Base-by-base conservation (phyloP, 1,140 invertebrate genomes). In the Drosophila nigromelanica region DNA sequence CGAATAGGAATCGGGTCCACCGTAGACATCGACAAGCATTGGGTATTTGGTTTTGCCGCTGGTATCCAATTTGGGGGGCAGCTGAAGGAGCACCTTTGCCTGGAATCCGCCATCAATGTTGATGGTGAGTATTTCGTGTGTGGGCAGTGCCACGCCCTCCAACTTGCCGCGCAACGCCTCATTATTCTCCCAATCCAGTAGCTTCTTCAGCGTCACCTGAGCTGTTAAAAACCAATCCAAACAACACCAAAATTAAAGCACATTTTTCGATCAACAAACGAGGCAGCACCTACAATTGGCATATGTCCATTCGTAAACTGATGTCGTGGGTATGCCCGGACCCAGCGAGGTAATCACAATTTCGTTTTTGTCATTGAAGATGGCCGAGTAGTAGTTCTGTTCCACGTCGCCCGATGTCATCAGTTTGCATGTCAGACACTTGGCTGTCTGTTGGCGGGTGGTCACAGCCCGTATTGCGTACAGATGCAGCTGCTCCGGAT, bases 1-100 rank as follows among this genome's bases (percentile, higher is more conserved):
- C 72, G 95, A 94, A 79, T 96, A 96, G 3, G 97, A 96, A 78
- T 97, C 96, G 33, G 98, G 98, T 27, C 98, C 98, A 8, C 96
- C 97, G 92, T 99, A 94, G 94, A 98, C 97, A 87, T 97, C 95
- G 69, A 97, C 95, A 0, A 98, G 92, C 93, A 98, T 94, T 0
- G 98, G 98, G 92, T 98, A 99, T 2, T 92, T 94, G 40, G 92
- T 94, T 4, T 93, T 91, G 27, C 95, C 95, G 63, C 90, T 93
- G 6, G 94, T 92, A 91, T 97, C 95, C 10, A 96, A 92, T 52
- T 95, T 94, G 0, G 96, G 96, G 1, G 97, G 97, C 55, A 97
- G 91, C 80, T 95, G 94, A n/a, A 98, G 91, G 39, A 90, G 59
- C 21, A 91, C 91, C 67, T 91, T 86, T 5, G 91, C 91, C 59